These are phyloP conservation scores for Ichneumoninae sp. DNA, from an alignment of 2,888 invertebrate species.

Conservation along the genomic window DNA sequence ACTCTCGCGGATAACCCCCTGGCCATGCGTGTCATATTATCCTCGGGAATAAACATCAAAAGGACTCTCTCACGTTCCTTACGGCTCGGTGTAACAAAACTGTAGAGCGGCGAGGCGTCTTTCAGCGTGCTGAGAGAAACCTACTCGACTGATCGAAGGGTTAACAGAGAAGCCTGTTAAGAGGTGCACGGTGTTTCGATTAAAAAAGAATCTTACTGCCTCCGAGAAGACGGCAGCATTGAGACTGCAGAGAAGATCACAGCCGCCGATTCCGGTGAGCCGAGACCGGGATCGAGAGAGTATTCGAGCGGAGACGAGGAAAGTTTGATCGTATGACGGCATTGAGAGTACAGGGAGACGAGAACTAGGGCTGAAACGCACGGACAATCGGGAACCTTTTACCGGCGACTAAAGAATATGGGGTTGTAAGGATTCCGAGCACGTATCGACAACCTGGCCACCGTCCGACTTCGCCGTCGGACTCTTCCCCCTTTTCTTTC, in stretches of 20 bases:
- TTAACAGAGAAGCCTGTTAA: background rate
- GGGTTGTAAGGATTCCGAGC: conserved; percentile 74
- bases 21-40: conserved; percentile 25
- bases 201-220: background rate
- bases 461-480: conserved; percentile 67
- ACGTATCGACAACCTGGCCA: conserved; percentile 80
- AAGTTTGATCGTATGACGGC: conserved; percentile 60
- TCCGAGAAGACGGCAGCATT: background rate
- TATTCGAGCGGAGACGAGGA: conserved; percentile 47
- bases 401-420: conserved; percentile 60
- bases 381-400: conserved; percentile 72
- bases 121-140: background rate
- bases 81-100: conserved; percentile 5
- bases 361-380: conserved; percentile 65
- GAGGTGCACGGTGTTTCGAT: background rate
- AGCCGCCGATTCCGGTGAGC: conserved; percentile 25
- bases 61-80: conserved; percentile 12
- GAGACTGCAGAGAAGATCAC: conserved; percentile 14
- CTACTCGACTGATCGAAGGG: background rate
- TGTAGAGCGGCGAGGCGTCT: background rate
- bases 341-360: conserved; percentile 43
- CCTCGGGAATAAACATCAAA: conserved; percentile 17
- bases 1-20: conserved; percentile 7
- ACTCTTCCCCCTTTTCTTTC: conserved; percentile 24
- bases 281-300: conserved; percentile 38